Evolutionary conservation across 1,140 invertebrate species (phyloP).

Genomic region (Agraylea sexmaculata): DNA sequence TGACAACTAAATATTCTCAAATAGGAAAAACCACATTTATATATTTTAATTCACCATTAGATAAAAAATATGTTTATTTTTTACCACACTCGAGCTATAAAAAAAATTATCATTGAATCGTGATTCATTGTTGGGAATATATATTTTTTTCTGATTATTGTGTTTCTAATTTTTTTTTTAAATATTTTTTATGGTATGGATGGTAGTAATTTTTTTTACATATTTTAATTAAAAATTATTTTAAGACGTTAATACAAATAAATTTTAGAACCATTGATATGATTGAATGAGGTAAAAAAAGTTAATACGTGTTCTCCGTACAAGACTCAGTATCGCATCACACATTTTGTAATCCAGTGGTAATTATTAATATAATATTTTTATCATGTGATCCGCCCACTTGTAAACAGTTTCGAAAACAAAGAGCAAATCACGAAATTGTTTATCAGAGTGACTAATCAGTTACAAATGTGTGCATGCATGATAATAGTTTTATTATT

Average conservation of each 20-base stretch:
- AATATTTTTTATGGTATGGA: neutral
- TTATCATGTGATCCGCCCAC: neutral
- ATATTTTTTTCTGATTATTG: neutral
- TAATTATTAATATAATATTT: neutral
- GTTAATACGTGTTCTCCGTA: neutral
- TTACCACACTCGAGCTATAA: neutral
- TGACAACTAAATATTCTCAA: constrained; percentile 26
- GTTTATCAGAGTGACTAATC: neutral
- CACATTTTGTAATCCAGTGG: neutral
- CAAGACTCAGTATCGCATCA: neutral
- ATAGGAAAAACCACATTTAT: constrained; percentile 45
- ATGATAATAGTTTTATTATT: too few species aligned
- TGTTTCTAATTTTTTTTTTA: neutral
- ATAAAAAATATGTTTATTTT: constrained; percentile 6
- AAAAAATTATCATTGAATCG: neutral
- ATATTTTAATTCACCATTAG: constrained; percentile 33
- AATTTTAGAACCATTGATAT: neutral
- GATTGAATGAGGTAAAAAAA: neutral
- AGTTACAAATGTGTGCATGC: too few species aligned
- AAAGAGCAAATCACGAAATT: neutral
- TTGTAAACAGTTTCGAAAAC: neutral
- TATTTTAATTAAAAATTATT: neutral
- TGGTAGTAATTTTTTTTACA: neutral
- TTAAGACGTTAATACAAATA: neutral
- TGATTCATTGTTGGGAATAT: neutral